These are phyloP conservation scores for Spodoptera littoralis DNA, from an alignment of 2,888 invertebrate genomes.

Conservation along the genomic window DNA sequence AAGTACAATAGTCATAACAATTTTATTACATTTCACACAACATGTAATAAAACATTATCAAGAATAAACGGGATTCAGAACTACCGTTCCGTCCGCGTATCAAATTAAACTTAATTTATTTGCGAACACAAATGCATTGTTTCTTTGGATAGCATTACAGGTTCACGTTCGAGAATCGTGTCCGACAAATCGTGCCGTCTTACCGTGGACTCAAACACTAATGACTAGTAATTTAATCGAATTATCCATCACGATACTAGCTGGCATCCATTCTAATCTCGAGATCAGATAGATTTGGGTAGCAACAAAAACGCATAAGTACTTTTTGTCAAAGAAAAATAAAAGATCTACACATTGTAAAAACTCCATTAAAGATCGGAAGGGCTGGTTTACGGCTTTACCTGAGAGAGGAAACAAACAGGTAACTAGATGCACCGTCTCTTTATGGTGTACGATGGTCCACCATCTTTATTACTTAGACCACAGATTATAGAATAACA, in stretches of 20 bases:
- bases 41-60: too few relatives aligned
- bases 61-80: background rate
- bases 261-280: slow-evolving; percentile 57
- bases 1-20: too few relatives aligned
- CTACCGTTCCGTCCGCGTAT: slow-evolving; percentile 13
- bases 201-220: slow-evolving; percentile 62
- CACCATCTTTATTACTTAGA: slow-evolving; percentile 9
- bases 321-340: slow-evolving; percentile 53
- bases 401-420: slow-evolving; percentile 60
- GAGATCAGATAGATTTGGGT: slow-evolving; percentile 56
- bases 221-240: slow-evolving; percentile 72
- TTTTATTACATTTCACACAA: too few relatives aligned
- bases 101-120: slow-evolving; percentile 45
- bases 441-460: slow-evolving; percentile 14
- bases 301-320: slow-evolving; percentile 50
- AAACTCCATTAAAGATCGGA: slow-evolving; percentile 54
- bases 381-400: slow-evolving; percentile 60
- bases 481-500: slow-evolving; percentile 16
- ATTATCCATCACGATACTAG: slow-evolving; percentile 68
- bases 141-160: slow-evolving; percentile 40
- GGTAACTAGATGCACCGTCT: slow-evolving; percentile 39
- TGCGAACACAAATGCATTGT: slow-evolving; percentile 37
- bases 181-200: slow-evolving; percentile 59
- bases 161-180: slow-evolving; percentile 50
- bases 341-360: slow-evolving; percentile 27